Base-by-base conservation (phyloP, 2,113 vertebrate species). In the Meles meles region DNA sequence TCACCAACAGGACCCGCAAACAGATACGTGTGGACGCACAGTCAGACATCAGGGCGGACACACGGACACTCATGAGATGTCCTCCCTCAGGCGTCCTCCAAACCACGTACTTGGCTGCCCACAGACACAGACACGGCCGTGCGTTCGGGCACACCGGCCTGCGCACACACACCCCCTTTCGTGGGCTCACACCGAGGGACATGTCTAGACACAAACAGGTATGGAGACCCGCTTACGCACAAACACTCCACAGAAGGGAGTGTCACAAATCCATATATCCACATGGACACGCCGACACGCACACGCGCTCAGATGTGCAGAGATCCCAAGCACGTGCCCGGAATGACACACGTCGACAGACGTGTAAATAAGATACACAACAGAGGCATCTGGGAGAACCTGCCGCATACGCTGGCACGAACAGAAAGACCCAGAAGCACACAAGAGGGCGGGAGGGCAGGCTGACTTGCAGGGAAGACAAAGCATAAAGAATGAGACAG, bases 121-220 rank as follows among this genome's bases (percentile, higher is more conserved):
- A 37, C 10, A 52, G 23, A 90, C 27, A 15, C 21, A 74, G 42
- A 39, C 7, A 14, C 3, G 1, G 5, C 29, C 0, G 0, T 9
- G 23, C 44, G 57, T n/a, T 77, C 7, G 18, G 57, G 31, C 31
- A 87, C 25, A 63, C 20, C 2, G 67, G 3, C n/a, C 81, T 0
- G 2, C 5, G 55, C 23, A n/a, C 39, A 49, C 39, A 52, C 39
- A n/a, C 3, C 14, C 44, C 3, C 21, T 0, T 0, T 13, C 25
- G 57, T 5, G 21, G 6, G 18, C 11, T 23, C 31, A 44, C 37
- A 87, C 34, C 57, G 34, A 42, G 2, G 25, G 49, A 14, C 27
- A 6, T 2, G 3, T 42, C 23, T 4, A 21, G 42, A 31, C 23
- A 34, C 37, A 74, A 59, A 52, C 17, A 44, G 2, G 7, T 15